Base-by-base conservation (phyloP, 2,888 invertebrate species). In the Exocentrus adspersus region DNA sequence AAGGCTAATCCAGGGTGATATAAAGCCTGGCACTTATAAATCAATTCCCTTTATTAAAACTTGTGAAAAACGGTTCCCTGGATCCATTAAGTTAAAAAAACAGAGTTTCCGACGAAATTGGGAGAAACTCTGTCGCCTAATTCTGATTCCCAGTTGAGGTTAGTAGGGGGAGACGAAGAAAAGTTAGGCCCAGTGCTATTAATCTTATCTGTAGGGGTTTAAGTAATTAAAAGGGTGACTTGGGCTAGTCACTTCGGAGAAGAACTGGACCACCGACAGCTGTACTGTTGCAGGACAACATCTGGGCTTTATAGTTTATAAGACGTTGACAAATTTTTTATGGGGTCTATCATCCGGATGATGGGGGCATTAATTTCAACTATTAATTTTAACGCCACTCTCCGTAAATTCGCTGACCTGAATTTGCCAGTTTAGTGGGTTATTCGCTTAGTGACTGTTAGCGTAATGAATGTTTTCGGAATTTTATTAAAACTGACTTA, bases 231-330 rank as follows among this genome's bases (percentile, higher is more conserved):
- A 24, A 51, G 59, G 7, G 50, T 28, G 45, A 52, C 64, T 67
- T 59, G 48, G 45, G 54, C 56, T 50, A 59, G 59, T 62, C 21
- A 56, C 58, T 53, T 17, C 51, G 56, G 45, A 41, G 41, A 56
- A 62, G 43, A 30, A 53, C 60, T 48, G 58, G 60, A 66, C 60
- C 58, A 43, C 60, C 60, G 62, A 56, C 59, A 48, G 51, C 7
- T 30, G 30, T 62, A 60, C 62, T 67, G 62, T 67, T 67, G 54
- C 56, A 45, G 43, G 20, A 45, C 53, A 61, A 43, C 67, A 67
- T 58, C 37, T 67, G 64, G 42, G 62, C 51, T 59, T 60, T 56
- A 57, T 60, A 48, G 43, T 54, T 63, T 54, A 64, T 61, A 37
- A 48, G 46, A 53, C 21, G 42, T 16, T 54, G 53, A 53, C 43